phyloP scores from a whole-genome alignment of 2,888 invertebrate species.

The Caenorhabditis plicata region DNA sequence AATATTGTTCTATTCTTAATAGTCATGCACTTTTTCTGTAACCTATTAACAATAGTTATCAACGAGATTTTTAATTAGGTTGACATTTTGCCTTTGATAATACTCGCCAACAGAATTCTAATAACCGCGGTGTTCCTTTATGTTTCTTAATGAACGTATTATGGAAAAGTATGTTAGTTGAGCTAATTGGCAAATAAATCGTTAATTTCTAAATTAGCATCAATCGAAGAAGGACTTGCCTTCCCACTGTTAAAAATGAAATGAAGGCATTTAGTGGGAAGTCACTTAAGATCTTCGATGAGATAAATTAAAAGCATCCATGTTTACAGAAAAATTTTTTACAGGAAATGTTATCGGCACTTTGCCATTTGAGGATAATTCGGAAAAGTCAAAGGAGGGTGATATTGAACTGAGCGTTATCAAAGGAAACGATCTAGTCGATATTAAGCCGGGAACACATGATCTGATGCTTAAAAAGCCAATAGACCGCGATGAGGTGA shows the following conservation, averaged over 20 bases:
- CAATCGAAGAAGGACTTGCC: too few species aligned
- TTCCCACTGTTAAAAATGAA: background rate
- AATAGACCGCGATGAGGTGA: slow-evolving; percentile 59
- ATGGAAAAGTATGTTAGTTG: background rate
- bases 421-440: slow-evolving; percentile 52
- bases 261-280: background rate
- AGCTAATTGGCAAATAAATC: too few species aligned
- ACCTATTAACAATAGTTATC: too few species aligned
- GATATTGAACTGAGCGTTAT: slow-evolving; percentile 50
- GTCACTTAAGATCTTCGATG: background rate
- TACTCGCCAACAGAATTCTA: background rate
- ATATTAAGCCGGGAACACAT: slow-evolving; percentile 46
- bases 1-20: too few species aligned
- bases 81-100: too few species aligned
- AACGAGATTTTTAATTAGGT: too few species aligned
- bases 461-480: slow-evolving; percentile 47
- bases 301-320: background rate
- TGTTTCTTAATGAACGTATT: background rate
- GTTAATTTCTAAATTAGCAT: background rate
- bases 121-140: background rate
- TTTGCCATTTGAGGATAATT: slow-evolving; percentile 25
- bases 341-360: slow-evolving; percentile 33
- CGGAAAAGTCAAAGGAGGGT: slow-evolving; percentile 32
- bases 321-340: slow-evolving; percentile 11
- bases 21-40: too few species aligned